Evolutionary conservation across 1,140 invertebrate genomes (phyloP), one percentile per base, ranked within the genome.

Genomic region (Bombus waltoni): DNA sequence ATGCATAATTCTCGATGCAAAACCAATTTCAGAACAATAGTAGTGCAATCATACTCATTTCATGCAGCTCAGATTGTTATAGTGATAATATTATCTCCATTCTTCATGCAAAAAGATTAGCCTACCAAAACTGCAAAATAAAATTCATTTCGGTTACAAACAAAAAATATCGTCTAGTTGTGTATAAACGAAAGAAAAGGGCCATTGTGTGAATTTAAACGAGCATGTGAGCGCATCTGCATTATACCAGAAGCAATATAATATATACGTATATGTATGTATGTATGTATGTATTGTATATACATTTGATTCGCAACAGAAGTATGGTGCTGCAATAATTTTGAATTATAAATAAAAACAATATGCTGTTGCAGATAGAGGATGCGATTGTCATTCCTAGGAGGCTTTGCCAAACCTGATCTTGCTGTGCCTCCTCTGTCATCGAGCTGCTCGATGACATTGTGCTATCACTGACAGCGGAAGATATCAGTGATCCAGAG

Each of bases 331-430:
- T 65, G 70, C 75, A 88, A 82, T 71, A 79, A n/a, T 62, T 28
- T 79, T 53, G 65, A 44, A 40, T 35, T 3, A 68, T 42, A 78
- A 78, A 70, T 59, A 40, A 81, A 73, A 86, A 83, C 11, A 62
- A 85, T 78, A 88, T 87, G 85, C 68, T 82, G 85, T 87, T 82
- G 79, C 80, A 86, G 77, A 90, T 85, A 89, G 74, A 86, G 82
- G 73, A 87, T 88, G 90, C 88, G 80, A 72, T 87, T 81, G 44
- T 88, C 91, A 92, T 92, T 92, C 90, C 91, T 92, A 91, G 90
- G 91, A 91, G 91, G 90, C 88, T 87, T 90, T 70, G 87, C 86
- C 94, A 94, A 95, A 95, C 94, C 94, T 95, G 94, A 80, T 94
- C 94, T 91, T 92, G 94, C 78, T 95, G 94, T 81, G 88, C 91